Evolutionary conservation across 64 coral and sea anemone genomes (phyloP).

Genomic region (Montipora sp.): DNA sequence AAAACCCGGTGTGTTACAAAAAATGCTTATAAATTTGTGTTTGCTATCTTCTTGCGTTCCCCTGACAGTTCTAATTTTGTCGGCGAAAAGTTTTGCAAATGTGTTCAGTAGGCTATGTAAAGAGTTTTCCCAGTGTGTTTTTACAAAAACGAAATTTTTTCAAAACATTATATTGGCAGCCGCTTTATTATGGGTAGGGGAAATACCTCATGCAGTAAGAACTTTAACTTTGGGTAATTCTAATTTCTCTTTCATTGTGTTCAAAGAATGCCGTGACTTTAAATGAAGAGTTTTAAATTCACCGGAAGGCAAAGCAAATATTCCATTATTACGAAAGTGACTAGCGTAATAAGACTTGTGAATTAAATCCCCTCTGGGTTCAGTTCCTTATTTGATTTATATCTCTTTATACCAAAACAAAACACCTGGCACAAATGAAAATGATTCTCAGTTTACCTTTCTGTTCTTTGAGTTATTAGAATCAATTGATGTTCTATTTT

Average conservation of each 20-base stretch:
- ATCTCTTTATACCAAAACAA: not conserved
- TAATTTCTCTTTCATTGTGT: not conserved
- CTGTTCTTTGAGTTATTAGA: not conserved
- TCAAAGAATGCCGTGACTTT: not conserved
- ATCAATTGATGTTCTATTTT: not conserved
- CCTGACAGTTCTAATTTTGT: too few relatives aligned
- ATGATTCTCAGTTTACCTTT: not conserved
- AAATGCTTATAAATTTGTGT: not conserved
- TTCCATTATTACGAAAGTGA: not conserved
- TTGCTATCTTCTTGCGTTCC: too few relatives aligned
- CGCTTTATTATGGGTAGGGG: not conserved
- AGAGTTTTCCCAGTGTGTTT: too few relatives aligned
- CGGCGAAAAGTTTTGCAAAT: too few relatives aligned
- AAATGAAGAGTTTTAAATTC: not conserved
- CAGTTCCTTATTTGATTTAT: not conserved
- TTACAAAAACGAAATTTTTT: not conserved
- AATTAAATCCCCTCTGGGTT: not conserved
- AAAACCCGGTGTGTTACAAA: not conserved
- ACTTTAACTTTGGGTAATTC: not conserved
- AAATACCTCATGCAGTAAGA: not conserved
- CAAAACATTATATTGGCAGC: too few relatives aligned
- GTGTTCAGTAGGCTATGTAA: too few relatives aligned
- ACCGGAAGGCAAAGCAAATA: not conserved
- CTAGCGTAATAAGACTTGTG: not conserved
- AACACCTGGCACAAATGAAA: not conserved